Evolutionary conservation across 2,797 vertebrate genomes (phyloP).

Genomic region (Chloroceryle inda): DNA sequence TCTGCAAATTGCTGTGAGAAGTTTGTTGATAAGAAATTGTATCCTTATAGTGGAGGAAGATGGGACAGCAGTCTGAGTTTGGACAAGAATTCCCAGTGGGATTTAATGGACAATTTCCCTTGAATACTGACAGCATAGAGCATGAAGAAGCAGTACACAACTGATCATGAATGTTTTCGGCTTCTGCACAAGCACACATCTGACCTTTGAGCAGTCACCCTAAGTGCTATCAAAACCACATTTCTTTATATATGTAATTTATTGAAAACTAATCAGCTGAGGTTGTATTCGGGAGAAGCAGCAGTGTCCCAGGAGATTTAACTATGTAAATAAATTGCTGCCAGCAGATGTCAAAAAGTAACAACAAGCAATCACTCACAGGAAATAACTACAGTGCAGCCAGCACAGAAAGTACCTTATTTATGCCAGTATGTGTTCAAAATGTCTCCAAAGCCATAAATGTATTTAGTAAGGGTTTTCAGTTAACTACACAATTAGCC

Average conservation of each 20-base stretch:
- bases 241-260: conserved; percentile 10
- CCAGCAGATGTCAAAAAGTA: conserved; percentile 67
- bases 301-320: conserved; percentile 38
- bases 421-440: conserved; percentile 16
- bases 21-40: background rate
- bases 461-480: conserved; percentile 65
- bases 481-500: conserved; percentile 67
- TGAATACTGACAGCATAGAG: background rate
- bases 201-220: background rate
- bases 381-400: background rate
- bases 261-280: conserved; percentile 33
- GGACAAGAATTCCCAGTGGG: background rate
- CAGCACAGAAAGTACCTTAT: background rate
- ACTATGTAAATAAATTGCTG: conserved; percentile 67
- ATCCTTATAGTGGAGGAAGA: background rate
- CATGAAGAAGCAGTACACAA: background rate
- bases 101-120: background rate
- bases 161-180: background rate
- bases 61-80: background rate
- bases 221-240: background rate
- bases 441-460: conserved; percentile 59
- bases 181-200: background rate
- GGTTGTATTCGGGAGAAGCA: conserved; percentile 51
- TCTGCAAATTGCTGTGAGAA: background rate
- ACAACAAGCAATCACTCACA: conserved; percentile 57